phyloP scores from a whole-genome alignment of 2,888 invertebrate species.

The Dorcus hopei region DNA sequence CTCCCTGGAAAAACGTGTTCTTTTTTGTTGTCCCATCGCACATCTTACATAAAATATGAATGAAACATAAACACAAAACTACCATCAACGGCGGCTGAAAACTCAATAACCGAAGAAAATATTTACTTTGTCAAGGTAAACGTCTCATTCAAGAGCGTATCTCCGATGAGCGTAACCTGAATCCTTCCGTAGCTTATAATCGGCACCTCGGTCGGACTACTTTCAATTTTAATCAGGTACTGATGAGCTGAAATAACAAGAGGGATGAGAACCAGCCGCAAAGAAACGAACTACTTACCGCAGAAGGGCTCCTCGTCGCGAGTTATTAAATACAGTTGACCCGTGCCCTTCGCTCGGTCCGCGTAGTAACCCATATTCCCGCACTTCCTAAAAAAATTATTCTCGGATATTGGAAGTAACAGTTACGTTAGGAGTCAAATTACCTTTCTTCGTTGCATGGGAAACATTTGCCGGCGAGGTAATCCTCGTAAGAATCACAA shows the following conservation, averaged over 20 bases:
- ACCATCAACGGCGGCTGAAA: too few species aligned
- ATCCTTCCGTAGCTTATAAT: slow-evolving; percentile 76
- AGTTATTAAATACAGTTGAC: slow-evolving; percentile 85
- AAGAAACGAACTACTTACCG: slow-evolving; percentile 52
- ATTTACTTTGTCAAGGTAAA: slow-evolving; percentile 80
- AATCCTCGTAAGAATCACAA: slow-evolving; percentile 81
- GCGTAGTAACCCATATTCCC: slow-evolving; percentile 95
- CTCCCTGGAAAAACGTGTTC: too few species aligned
- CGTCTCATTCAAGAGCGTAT: slow-evolving; percentile 80
- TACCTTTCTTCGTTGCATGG: slow-evolving; percentile 58
- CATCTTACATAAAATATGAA: too few species aligned
- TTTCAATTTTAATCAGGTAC: slow-evolving; percentile 79
- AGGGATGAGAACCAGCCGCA: background rate
- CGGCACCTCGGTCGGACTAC: slow-evolving; percentile 63
- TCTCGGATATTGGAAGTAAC: slow-evolving; percentile 8
- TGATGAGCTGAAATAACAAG: slow-evolving; percentile 68
- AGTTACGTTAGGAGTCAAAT: slow-evolving; percentile 13
- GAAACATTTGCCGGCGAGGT: slow-evolving; percentile 74
- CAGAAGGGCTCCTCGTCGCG: slow-evolving; percentile 91
- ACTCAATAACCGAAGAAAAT: too few species aligned
- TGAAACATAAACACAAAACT: too few species aligned
- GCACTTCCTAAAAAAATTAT: slow-evolving; percentile 53
- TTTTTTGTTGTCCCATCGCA: too few species aligned
- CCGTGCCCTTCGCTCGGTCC: slow-evolving; percentile 76
- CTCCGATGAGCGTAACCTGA: slow-evolving; percentile 75